Conservation (phyloP, 1,140 invertebrate genomes). For the Drosophila tsacasi region DNA sequence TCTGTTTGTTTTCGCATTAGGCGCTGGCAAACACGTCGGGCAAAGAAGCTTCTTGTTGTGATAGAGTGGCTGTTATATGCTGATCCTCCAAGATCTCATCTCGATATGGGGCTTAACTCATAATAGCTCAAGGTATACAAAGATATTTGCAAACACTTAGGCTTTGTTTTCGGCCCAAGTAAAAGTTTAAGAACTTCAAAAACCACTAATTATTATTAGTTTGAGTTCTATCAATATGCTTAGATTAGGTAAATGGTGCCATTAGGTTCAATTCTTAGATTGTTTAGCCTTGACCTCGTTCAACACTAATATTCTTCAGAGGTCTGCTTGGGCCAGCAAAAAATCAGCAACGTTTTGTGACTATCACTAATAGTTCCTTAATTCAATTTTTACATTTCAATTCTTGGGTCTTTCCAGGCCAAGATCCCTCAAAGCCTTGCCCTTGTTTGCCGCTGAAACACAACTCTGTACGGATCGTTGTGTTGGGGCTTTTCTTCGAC, state of each 20-base stretch:
- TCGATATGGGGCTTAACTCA: slow-evolving; percentile 4
- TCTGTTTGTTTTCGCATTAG: slow-evolving; percentile 51
- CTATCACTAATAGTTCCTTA: neutral
- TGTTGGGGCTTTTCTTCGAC: slow-evolving; percentile 44
- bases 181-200: neutral
- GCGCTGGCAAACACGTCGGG: slow-evolving; percentile 33
- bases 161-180: neutral
- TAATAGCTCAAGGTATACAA: neutral
- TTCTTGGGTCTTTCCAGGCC: neutral
- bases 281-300: neutral
- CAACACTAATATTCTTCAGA: neutral
- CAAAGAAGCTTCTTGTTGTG: slow-evolving; percentile 12
- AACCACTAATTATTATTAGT: neutral
- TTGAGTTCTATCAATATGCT: neutral
- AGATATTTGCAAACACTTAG: slow-evolving; percentile 5
- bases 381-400: neutral
- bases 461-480: slow-evolving; percentile 8
- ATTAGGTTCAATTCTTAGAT: neutral
- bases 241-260: neutral
- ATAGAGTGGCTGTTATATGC: slow-evolving; percentile 27
- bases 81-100: neutral
- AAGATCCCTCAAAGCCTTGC: slow-evolving; percentile 17
- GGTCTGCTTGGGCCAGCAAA: neutral
- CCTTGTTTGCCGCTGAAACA: slow-evolving; percentile 30
- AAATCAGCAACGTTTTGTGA: neutral